Percentiles rank a stretch among this genome's conserved stretches.
Evolutionary conservation across 2,797 vertebrate species (phyloP).

Genomic region (Notolabrus celidotus): DNA sequence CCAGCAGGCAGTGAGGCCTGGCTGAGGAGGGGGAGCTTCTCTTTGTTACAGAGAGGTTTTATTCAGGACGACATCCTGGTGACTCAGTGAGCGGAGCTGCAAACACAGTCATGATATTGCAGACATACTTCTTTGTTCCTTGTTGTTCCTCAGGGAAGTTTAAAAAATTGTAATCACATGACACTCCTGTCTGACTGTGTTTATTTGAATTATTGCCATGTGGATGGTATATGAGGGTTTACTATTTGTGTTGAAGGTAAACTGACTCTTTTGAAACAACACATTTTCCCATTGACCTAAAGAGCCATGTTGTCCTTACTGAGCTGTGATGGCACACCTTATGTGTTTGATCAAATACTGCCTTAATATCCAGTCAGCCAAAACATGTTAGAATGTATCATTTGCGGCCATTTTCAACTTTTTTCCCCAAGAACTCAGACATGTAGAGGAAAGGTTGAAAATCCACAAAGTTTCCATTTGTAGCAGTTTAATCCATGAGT

Average conservation of each 20-base stretch:
- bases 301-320: too few relatives aligned
- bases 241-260: neutral
- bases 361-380: too few relatives aligned
- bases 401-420: too few relatives aligned
- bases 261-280: too few relatives aligned
- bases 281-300: too few relatives aligned
- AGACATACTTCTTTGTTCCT: neutral
- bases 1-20: conserved; percentile 54
- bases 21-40: conserved; percentile 43
- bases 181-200: neutral
- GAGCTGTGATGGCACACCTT: too few relatives aligned
- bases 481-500: too few relatives aligned
- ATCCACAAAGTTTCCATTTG: too few relatives aligned
- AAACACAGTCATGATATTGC: conserved; percentile 14
- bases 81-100: conserved; percentile 5
- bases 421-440: too few relatives aligned
- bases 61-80: conserved; percentile 22
- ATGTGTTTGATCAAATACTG: too few relatives aligned
- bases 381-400: too few relatives aligned
- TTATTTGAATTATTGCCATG: neutral
- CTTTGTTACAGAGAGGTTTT: conserved; percentile 34
- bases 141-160: neutral
- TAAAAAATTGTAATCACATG: neutral
- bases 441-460: too few relatives aligned
- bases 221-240: neutral